Percentiles rank a stretch among this genome's conserved stretches.
Evolutionary conservation across 1,140 invertebrate species (phyloP).

Genomic region (Saccostrea glomerata): DNA sequence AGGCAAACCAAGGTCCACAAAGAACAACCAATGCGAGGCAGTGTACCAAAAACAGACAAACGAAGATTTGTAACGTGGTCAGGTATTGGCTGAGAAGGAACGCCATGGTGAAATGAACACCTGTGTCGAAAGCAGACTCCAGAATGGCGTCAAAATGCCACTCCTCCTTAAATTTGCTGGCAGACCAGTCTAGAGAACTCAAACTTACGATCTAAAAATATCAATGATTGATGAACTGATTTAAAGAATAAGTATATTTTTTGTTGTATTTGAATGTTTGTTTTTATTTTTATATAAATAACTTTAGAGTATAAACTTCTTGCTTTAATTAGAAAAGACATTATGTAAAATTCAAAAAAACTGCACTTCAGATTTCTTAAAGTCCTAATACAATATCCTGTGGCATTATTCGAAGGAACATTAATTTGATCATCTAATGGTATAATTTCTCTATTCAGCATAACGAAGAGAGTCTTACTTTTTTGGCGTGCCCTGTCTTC

Average conservation of each 20-base stretch:
- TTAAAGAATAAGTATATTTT: background rate
- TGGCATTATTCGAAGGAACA: too few species aligned
- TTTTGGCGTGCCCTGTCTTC: slow-evolving; percentile 65
- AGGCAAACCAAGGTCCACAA: slow-evolving; percentile 66
- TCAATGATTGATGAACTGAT: background rate
- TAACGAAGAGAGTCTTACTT: slow-evolving; percentile 52
- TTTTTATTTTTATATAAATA: too few species aligned
- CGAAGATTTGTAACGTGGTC: slow-evolving; percentile 57
- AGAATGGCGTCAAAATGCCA: slow-evolving; percentile 67
- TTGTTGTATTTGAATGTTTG: too few species aligned
- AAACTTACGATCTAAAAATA: slow-evolving; percentile 69
- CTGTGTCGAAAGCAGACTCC: slow-evolving; percentile 70
- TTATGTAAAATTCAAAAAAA: too few species aligned
- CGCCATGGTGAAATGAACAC: slow-evolving; percentile 66
- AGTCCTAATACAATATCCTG: too few species aligned
- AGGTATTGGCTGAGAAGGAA: slow-evolving; percentile 63
- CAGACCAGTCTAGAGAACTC: slow-evolving; percentile 72
- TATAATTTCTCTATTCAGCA: background rate
- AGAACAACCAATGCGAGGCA: slow-evolving; percentile 55
- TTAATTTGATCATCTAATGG: too few species aligned
- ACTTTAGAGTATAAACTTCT: too few species aligned
- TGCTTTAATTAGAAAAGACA: too few species aligned
- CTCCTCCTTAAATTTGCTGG: slow-evolving; percentile 55
- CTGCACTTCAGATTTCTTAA: background rate
- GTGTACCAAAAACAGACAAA: slow-evolving; percentile 60